Evolutionary conservation across 2,888 invertebrate species (phyloP), one percentile per base, ranked within the genome.

Genomic region (Agriotes lineatus): DNA sequence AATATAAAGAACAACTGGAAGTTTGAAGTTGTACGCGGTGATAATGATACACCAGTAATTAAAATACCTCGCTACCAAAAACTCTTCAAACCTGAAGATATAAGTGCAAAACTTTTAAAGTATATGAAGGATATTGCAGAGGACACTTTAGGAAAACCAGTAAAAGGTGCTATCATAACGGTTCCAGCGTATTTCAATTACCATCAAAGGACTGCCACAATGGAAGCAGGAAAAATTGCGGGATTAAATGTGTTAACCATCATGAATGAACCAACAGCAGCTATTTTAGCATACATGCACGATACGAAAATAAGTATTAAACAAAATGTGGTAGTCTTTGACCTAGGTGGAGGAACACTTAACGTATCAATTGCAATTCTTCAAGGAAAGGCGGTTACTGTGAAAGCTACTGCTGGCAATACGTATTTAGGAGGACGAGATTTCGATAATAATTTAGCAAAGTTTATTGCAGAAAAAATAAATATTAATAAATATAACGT

Each of bases 201-300:
- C 77, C 91, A 92, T 1, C 93, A 93, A 81, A 87, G 93, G 10
- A 93, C 93, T 81, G 93, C 93, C 9, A 95, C 95, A 5, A 96
- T 96, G 84, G 96, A 96, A 84, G 95, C 96, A 9, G 96, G 95
- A 1, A 87, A 64, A 35, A n/a, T 64, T 1, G 64, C 64, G 9
- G 22, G 25, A 35, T 25, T 64, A 7, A 42, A 64, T 19, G 64
- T 64, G 10, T n/a, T 64, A 5, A 56, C 33, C 19, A 64, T 64
- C 1, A 64, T 64, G 39, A 62, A 42, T n/a, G 54, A 62, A 18
- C 62, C 62, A 2, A 62, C 52, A 2, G 62, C 62, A 7, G 44
- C 64, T 9, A 54, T 19, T 19, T 25, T 64, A 2, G 64, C 64
- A 1, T 64, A 64, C 44, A 42, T 64, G 9, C 56, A 64, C 18